Conservation (phyloP, 2,113 vertebrate genomes). For the Megaceryle torquata region DNA sequence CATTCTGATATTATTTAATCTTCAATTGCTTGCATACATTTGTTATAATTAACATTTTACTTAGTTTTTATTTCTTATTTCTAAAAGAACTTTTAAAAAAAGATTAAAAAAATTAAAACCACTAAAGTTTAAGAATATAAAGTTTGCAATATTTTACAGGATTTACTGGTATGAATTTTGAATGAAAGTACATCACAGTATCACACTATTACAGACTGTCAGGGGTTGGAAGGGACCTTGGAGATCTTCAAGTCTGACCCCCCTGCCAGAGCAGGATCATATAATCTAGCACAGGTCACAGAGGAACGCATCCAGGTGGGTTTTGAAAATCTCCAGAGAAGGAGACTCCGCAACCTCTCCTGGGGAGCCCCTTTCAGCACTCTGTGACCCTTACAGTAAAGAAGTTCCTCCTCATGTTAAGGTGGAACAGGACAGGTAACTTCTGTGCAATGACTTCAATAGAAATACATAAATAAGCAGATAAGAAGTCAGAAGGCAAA, state of each 20-base stretch:
- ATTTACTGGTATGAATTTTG: not conserved
- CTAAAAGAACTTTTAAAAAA: not conserved
- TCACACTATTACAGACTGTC: too few species aligned
- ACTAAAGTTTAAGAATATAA: not conserved
- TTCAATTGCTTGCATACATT: not conserved
- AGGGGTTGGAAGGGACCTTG: too few species aligned
- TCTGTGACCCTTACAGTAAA: too few species aligned
- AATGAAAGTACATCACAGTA: not conserved
- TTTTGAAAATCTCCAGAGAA: too few species aligned
- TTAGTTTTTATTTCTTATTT: conserved; percentile 1
- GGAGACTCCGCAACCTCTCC: too few species aligned
- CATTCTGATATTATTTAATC: not conserved
- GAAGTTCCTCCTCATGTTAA: too few species aligned
- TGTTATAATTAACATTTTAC: not conserved
- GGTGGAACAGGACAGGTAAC: not conserved
- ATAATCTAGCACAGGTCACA: too few species aligned
- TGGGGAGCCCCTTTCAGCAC: too few species aligned
- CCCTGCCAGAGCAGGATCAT: too few species aligned
- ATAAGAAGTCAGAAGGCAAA: not conserved
- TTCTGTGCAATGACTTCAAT: not conserved
- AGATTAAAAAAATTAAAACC: not conserved
- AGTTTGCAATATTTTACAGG: not conserved
- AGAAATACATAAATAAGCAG: not conserved
- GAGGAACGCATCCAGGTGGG: too few species aligned
- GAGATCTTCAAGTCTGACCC: too few species aligned